Base-by-base conservation (phyloP, 2,888 invertebrate species). In the Ectobius pallidus region DNA sequence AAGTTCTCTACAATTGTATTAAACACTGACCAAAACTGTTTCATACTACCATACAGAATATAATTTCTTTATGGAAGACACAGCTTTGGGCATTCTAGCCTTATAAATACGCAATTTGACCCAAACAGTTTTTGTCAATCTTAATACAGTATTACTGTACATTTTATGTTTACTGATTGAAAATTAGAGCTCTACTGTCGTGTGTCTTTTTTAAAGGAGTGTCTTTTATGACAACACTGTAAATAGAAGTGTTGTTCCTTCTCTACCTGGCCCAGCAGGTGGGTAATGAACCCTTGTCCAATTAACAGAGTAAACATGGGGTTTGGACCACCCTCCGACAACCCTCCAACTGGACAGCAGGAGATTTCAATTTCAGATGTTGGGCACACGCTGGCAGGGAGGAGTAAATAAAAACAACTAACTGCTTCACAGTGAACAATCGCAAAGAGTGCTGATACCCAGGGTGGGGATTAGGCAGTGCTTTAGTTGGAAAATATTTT, bases 361-460 rank as follows among this genome's bases (percentile, higher is more conserved):
- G 71, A 73, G 73, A 73, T 73, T 73, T 71, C 73, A 73, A 73
- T 73, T 73, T 71, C 68, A 73, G 73, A 73, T 73, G 70, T 70
- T 49, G 70, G 6, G 46, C 49, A 22, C 68, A 18, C 30, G 11
- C 52, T n/a, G 3, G 2, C 14, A 30, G 11, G 22, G 16, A 22
- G 44, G 9, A 46, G 30, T n/a, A n/a, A n/a, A n/a, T n/a, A n/a
- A n/a, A n/a, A n/a, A n/a, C n/a, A n/a, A n/a, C n/a, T n/a, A n/a
- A n/a, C n/a, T n/a, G n/a, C n/a, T n/a, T n/a, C n/a, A n/a, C n/a
- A n/a, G n/a, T n/a, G n/a, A n/a, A n/a, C n/a, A n/a, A n/a, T n/a
- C n/a, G n/a, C n/a, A n/a, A n/a, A n/a, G n/a, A n/a, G n/a, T n/a
- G n/a, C n/a, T n/a, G n/a, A n/a, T n/a, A n/a, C n/a, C n/a, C n/a